Evolutionary conservation across 2,797 vertebrate genomes (phyloP), one percentile per base, ranked within the genome.

Genomic region (Chloroceryle inda): DNA sequence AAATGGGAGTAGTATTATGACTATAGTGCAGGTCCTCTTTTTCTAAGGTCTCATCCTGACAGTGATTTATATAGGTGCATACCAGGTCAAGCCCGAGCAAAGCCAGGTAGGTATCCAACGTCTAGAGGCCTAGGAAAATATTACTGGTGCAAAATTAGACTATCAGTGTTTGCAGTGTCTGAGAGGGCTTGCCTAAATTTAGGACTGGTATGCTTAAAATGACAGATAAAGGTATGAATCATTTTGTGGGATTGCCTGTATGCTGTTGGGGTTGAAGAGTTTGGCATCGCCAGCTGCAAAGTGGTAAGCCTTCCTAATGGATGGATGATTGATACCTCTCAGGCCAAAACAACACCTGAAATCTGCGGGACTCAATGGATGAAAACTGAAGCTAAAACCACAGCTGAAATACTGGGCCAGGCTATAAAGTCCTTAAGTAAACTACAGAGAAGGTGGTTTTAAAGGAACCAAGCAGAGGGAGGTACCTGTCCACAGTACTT

Each of bases 351-450:
- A 77, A 18, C 42, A 1, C 42, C 38, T 80, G 35, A 80, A 85
- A 83, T 75, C 15, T 35, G 2, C 53, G 56, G 53, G 75, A 67
- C 23, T 72, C 61, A 12, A 73, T 47, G 42, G 45, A 50, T 64
- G 31, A 82, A 88, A 92, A 88, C 64, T 40, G 56, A 69, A 89
- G 45, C 58, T 92, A 83, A 83, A 94, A 87, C 35, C 2, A 1
- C 49, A 89, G 68, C 73, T 74, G 85, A 75, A 85, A 33, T 10
- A 55, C 94, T 88, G 64, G 50, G 24, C 69, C 37, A 69, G 52
- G 44, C 72, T 91, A 45, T 89, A 90, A 93, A 76, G 37, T 74
- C 76, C 78, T 72, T 73, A 58, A 71, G 29, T 76, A 91, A 91
- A 71, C 35, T 22, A 59, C 55, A n/a, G 52, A 82, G 13, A 75